Percentiles rank a stretch among this genome's conserved stretches.
Evolutionary conservation across 1,140 invertebrate species (phyloP).

Genomic region (Pristionchus pacificus): DNA sequence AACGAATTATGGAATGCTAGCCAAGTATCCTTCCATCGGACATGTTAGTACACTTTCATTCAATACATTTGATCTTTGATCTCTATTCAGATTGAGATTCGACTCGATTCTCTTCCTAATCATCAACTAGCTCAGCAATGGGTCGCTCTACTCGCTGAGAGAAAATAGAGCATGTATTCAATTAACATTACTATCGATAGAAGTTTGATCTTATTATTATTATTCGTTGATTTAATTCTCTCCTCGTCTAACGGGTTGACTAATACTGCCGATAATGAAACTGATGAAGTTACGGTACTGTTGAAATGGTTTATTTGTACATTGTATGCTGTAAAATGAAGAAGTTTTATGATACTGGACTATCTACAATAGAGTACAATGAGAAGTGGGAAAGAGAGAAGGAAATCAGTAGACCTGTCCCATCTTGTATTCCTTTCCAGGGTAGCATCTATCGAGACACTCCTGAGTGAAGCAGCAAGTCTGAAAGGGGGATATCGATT

Average conservation of each 20-base stretch:
- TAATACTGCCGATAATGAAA: no score
- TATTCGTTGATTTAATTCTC: no score
- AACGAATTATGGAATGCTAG: constrained; percentile 46
- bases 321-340: no score
- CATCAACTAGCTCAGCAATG: constrained; percentile 22
- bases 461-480: constrained; percentile 35
- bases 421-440: constrained; percentile 24
- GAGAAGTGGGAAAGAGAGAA: no score
- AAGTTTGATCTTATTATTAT: no score
- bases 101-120: constrained; percentile 15
- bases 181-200: no score
- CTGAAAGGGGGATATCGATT: constrained; percentile 10
- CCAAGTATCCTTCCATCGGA: constrained; percentile 43
- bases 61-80: background rate
- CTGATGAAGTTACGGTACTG: background rate
- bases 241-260: no score
- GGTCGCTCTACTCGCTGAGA: constrained; percentile 17
- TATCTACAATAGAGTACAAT: no score
- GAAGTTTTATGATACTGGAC: no score
- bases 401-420: constrained; percentile 33
- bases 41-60: constrained; percentile 27
- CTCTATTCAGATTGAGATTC: constrained; percentile 23
- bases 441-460: constrained; percentile 32
- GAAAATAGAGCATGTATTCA: constrained; percentile 12
- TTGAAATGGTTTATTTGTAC: background rate